phyloP scores from a whole-genome alignment of 2,113 vertebrate species.

The Nipponia nippon region DNA sequence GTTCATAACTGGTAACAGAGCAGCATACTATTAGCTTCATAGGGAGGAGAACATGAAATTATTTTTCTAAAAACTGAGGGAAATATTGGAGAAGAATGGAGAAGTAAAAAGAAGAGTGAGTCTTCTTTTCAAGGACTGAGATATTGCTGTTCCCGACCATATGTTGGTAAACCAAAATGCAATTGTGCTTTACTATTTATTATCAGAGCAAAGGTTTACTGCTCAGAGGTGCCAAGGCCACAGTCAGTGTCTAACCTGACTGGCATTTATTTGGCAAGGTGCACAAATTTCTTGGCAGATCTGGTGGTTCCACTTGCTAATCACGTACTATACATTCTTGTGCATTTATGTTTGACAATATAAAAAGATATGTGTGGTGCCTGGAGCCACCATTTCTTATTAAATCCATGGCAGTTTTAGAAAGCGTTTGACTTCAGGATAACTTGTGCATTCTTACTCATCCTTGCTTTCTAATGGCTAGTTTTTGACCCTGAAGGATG shows the following conservation, averaged over 20 bases:
- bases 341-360: neutral
- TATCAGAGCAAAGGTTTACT: neutral
- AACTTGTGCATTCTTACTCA: slow-evolving; percentile 3
- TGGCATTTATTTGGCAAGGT: slow-evolving; percentile 23
- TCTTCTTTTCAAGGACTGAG: neutral
- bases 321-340: neutral
- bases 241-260: neutral
- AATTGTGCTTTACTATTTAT: neutral
- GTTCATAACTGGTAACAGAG: neutral
- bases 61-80: neutral
- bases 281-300: slow-evolving; percentile 10
- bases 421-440: slow-evolving; percentile 14
- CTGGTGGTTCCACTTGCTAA: neutral
- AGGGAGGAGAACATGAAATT: neutral
- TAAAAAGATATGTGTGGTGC: neutral
- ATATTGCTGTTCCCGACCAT: neutral
- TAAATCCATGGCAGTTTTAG: slow-evolving; percentile 23
- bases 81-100: neutral
- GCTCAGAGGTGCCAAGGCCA: neutral
- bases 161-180: neutral
- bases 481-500: neutral
- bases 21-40: neutral
- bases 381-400: slow-evolving; percentile 15
- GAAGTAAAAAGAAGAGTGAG: neutral
- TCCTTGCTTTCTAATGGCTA: slow-evolving; percentile 3